Base-by-base conservation (phyloP, 2,113 vertebrate genomes). In the Suncus etruscus region DNA sequence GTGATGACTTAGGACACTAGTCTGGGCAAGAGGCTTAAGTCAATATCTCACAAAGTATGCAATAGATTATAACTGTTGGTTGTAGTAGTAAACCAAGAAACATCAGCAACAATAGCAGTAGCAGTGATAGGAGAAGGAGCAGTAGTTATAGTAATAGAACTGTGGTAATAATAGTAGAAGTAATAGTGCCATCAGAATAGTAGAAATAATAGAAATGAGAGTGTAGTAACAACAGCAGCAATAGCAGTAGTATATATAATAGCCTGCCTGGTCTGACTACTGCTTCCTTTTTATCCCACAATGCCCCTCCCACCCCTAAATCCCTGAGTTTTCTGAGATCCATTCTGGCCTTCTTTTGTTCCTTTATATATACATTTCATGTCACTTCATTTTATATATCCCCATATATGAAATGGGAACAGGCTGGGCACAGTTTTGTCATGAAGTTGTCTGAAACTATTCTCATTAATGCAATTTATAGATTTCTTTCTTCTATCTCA, bases 1-100 rank as follows among this genome's bases (percentile, higher is more conserved):
- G 16, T 32, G 29, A 11, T 5, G 31, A 18, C 7, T 31, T 8
- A 50, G 20, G 6, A 12, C 0, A 0, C 65, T 1, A 2, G 51
- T 8, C 2, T 18, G 7, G 0, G 4, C 0, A 0, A 8, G 18
- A 20, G n/a, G 31, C 63, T 20, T 1, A 32, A 24, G 11, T 22
- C 15, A 16, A 20, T 20, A 0, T 58, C 50, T 48, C 25, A 3
- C 54, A 7, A 8, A 24, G 16, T 8, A 0, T 5, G 5, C 10
- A 10, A 54, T 54, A 39, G 3, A 39, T 39, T 4, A 39, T 4
- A 1, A 72, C 39, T 1, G 12, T 11, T 15, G 14, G 20, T 1
- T 18, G 4, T 4, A 2, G 8, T 20, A 1, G 0, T 11, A n/a
- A 61, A 20, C 18, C 16, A 16, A 61, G 58, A 6, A 61, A 3